These are phyloP conservation scores for Himalopsyche tibetana DNA, from an alignment of 2,888 invertebrate genomes.

Conservation along the genomic window DNA sequence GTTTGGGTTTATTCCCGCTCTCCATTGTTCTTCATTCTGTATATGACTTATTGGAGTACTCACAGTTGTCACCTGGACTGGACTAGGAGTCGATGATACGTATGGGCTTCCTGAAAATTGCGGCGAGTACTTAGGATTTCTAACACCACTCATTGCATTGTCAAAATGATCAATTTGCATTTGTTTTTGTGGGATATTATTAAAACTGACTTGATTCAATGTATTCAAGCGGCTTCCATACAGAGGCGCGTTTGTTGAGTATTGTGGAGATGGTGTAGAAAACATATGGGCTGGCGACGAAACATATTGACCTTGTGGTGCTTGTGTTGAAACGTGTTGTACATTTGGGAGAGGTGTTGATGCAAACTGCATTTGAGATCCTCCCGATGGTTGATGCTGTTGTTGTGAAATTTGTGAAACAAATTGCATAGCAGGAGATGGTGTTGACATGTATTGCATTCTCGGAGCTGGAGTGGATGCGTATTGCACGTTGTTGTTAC, in stretches of 20 bases:
- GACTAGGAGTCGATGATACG: conserved; percentile 57
- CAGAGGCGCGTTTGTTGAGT: conserved; percentile 69
- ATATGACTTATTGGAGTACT: conserved; percentile 44
- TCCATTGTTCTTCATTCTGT: conserved; percentile 59
- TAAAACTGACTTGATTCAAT: conserved; percentile 27
- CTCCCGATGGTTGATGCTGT: conserved; percentile 54
- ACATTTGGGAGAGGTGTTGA: conserved; percentile 69
- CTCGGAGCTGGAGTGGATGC: conserved; percentile 70
- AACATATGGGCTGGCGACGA: conserved; percentile 74
- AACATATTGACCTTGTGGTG: conserved; percentile 69
- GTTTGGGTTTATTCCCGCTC: conserved; percentile 47
- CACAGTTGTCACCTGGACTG: conserved; percentile 55
- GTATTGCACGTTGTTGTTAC: conserved; percentile 54
- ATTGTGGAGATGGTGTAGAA: conserved; percentile 72
- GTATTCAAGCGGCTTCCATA: conserved; percentile 70
- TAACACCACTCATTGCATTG: conserved; percentile 72
- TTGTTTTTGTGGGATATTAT: conserved; percentile 68
- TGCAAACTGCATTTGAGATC: conserved; percentile 70
- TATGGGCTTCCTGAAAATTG: conserved; percentile 49
- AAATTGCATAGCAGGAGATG: conserved; percentile 56
- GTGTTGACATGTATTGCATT: conserved; percentile 68
- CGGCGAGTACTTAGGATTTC: conserved; percentile 68
- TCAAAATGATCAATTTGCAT: conserved; percentile 74
- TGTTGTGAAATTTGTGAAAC: conserved; percentile 69
- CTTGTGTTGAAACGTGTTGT: conserved; percentile 67